Evolutionary conservation across 2,888 invertebrate species (phyloP).

Genomic region (Oxystoma pomonae): DNA sequence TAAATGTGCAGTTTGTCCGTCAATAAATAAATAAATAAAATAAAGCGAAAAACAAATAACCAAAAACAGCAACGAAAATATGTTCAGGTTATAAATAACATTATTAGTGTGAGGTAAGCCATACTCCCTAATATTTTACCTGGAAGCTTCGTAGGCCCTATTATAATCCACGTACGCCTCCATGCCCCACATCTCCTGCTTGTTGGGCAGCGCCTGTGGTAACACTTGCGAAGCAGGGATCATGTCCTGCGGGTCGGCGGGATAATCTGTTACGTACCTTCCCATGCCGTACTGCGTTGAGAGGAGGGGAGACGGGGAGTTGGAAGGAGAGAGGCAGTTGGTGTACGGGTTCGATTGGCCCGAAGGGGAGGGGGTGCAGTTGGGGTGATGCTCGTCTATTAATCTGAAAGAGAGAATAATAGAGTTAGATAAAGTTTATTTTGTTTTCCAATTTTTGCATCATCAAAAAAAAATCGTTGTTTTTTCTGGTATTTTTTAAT

Average conservation of each 20-base stretch:
- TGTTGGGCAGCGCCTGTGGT: slow-evolving; percentile 40
- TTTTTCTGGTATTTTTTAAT: too few species aligned
- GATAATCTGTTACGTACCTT: slow-evolving; percentile 34
- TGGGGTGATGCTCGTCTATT: slow-evolving; percentile 42
- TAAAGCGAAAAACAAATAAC: too few species aligned
- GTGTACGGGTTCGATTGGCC: slow-evolving; percentile 37
- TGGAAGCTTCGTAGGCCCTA: slow-evolving; percentile 37
- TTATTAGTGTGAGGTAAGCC: too few species aligned
- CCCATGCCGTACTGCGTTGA: slow-evolving; percentile 40
- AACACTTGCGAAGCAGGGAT: slow-evolving; percentile 44
- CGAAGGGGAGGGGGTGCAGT: slow-evolving; percentile 45
- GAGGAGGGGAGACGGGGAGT: slow-evolving; percentile 45
- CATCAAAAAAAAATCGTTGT: too few species aligned
- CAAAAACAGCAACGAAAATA: too few species aligned
- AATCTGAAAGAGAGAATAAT: slow-evolving; percentile 37
- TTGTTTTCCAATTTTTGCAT: too few species aligned
- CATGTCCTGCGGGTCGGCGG: slow-evolving; percentile 35
- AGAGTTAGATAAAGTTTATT: background rate
- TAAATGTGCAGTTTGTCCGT: too few species aligned
- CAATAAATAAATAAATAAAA: too few species aligned
- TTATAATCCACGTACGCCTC: slow-evolving; percentile 37
- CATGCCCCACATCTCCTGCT: slow-evolving; percentile 41
- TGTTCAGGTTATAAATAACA: too few species aligned
- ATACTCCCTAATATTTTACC: slow-evolving; percentile 15
- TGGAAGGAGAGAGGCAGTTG: slow-evolving; percentile 46